Conservation (phyloP, 1,140 invertebrate species). For the Lordiphosa mommai region DNA sequence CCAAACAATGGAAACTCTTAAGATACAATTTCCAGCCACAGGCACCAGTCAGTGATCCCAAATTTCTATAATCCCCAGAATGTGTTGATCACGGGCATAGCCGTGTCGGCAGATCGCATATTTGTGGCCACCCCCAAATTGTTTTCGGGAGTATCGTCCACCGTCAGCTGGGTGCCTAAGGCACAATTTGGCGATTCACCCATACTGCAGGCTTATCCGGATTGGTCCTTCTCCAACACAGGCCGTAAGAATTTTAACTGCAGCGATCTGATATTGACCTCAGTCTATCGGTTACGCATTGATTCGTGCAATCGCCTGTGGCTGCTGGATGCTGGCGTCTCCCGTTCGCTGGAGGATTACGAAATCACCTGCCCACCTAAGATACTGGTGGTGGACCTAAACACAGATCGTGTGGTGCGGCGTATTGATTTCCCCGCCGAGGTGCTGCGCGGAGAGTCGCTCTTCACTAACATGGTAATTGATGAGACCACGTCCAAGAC, state of each 20-base stretch:
- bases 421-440: conserved; percentile 83
- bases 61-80: conserved; percentile 85
- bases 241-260: conserved; percentile 86
- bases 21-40: conserved; percentile 84
- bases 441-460: conserved; percentile 84
- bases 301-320: conserved; percentile 89
- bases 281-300: conserved; percentile 86
- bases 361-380: conserved; percentile 88
- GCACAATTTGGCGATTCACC: conserved; percentile 84
- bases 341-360: conserved; percentile 88
- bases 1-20: conserved; percentile 87
- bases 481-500: conserved; percentile 84
- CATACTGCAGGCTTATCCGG: conserved; percentile 86
- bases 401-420: conserved; percentile 84
- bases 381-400: conserved; percentile 88
- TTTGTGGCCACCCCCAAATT: conserved; percentile 87
- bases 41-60: conserved; percentile 80
- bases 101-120: conserved; percentile 85
- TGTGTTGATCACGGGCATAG: conserved; percentile 87
- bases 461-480: conserved; percentile 88
- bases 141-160: conserved; percentile 86
- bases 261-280: conserved; percentile 86
- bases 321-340: conserved; percentile 86
- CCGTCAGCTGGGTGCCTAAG: conserved; percentile 85
- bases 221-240: conserved; percentile 88